Conservation (phyloP, 2,113 vertebrate species). For the Callospermophilus lateralis region DNA sequence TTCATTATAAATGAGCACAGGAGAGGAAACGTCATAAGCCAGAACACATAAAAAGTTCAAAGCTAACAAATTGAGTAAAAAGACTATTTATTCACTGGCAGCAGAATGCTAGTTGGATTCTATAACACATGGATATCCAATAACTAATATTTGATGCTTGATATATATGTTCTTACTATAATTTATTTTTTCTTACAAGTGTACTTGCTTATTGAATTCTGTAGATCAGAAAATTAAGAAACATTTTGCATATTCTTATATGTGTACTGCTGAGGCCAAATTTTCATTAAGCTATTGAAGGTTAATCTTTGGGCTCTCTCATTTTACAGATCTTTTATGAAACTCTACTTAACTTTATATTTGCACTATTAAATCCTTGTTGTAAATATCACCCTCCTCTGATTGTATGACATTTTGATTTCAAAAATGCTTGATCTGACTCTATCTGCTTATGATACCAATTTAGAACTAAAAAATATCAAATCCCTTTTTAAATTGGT, state of each 20-base stretch:
- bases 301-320: background rate
- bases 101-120: background rate
- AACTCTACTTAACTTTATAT: background rate
- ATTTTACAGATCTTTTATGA: background rate
- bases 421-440: background rate
- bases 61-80: background rate
- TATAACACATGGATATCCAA: background rate
- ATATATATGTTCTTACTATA: background rate
- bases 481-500: background rate
- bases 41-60: background rate
- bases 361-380: background rate
- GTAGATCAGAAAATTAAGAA: constrained; percentile 14
- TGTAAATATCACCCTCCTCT: background rate
- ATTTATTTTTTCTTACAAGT: background rate
- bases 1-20: constrained; percentile 47
- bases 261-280: background rate
- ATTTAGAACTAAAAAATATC: constrained; percentile 10
- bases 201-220: background rate
- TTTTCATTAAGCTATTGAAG: background rate
- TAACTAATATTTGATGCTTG: background rate
- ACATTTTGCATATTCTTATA: background rate
- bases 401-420: background rate
- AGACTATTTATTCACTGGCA: background rate
- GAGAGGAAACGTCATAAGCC: constrained; percentile 17
- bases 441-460: background rate